Evolutionary conservation across 2,113 vertebrate species (phyloP), one percentile per base, ranked within the genome.

Genomic region (Jaculus jaculus): DNA sequence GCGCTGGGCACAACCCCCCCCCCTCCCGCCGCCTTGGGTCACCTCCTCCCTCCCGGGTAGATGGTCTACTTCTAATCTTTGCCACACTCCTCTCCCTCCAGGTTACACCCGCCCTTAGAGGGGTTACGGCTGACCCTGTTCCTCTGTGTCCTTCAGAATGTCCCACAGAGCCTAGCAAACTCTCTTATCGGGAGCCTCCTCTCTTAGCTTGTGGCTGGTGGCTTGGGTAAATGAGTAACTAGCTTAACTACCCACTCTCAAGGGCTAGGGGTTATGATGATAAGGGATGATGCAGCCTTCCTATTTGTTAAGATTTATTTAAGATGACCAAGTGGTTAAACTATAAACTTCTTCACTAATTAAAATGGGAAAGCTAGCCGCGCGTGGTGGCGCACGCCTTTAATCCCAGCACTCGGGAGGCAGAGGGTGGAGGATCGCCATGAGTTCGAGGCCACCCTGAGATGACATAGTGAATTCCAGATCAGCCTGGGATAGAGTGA

Each of bases 221-320:
- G 54, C 74, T 87, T 89, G 13, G 15, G 84, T 95, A 95, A 97
- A 96, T 96, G 85, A 96, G 63, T 72, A 85, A 85, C 66, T 10
- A 54, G 54, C 54, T 47, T 97, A 85, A 96, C 90, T 42, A 77
- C 26, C 73, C 84, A 92, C 87, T 95, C 96, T 96, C 95, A 95
- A 96, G 88, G 92, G 80, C 69, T 71, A 61, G 18, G 42, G 32
- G 72, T 77, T 93, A 86, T 74, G 28, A 85, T 8, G 54, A 95
- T 96, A 89, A 95, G 61, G 37, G n/a, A 32, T 78, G 91, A 94
- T 89, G 77, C 96, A 93, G 42, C 73, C 68, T 84, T 72, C 13
- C 26, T 30, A 78, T 16, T 79, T 90, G 77, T 86, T 95, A 75
- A 42, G 84, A 95, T 90, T 75, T 93, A 81, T 93, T 96, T 95